phyloP scores from a whole-genome alignment of 2,888 invertebrate genomes.

The Aspidapion aeneum region DNA sequence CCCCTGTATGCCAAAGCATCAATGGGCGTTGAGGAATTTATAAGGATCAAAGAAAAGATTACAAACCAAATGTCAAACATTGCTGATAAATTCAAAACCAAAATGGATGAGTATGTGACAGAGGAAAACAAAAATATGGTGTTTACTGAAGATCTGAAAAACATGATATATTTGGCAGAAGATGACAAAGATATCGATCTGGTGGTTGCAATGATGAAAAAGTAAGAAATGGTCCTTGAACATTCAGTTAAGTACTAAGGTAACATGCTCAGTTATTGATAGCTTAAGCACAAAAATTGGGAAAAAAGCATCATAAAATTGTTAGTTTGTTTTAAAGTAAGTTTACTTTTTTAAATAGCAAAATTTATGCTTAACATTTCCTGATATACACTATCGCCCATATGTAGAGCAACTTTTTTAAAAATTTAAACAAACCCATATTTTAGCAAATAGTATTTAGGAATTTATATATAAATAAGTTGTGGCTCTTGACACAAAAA shows the following conservation, averaged over 20 bases:
- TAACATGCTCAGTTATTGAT: too few species aligned
- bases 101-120: constrained; percentile 64
- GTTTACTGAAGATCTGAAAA: constrained; percentile 83
- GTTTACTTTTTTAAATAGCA: too few species aligned
- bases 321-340: constrained; percentile 13
- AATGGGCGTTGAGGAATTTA: constrained; percentile 62
- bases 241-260: too few species aligned
- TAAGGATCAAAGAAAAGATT: constrained; percentile 51
- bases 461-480: too few species aligned
- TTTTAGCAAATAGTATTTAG: too few species aligned
- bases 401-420: too few species aligned
- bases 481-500: too few species aligned
- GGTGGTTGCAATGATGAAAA: constrained; percentile 65
- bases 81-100: constrained; percentile 61
- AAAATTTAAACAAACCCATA: too few species aligned
- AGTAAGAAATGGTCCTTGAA: constrained; percentile 45
- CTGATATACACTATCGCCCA: too few species aligned
- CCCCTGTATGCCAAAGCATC: constrained; percentile 55
- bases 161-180: constrained; percentile 69
- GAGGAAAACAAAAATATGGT: constrained; percentile 61
- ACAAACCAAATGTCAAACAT: constrained; percentile 60
- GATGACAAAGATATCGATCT: constrained; percentile 60
- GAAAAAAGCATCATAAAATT: too few species aligned
- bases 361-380: too few species aligned
- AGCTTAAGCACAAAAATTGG: too few species aligned